These are phyloP conservation scores for Anguilla rostrata DNA, from an alignment of 2,113 vertebrate species.

Conservation along the genomic window DNA sequence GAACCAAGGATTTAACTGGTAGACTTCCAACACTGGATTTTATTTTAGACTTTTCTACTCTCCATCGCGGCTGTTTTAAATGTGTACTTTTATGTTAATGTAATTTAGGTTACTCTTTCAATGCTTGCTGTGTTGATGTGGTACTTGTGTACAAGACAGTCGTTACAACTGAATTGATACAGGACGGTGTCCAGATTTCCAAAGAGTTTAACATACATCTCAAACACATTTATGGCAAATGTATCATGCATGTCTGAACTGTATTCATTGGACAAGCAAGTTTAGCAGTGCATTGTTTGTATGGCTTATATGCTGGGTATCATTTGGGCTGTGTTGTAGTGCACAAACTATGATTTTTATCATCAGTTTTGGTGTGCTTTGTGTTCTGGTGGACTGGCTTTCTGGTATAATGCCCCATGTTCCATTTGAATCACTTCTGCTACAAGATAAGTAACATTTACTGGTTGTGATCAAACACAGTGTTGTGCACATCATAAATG, in stretches of 20 bases:
- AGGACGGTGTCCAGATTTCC: neutral
- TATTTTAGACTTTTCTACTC: neutral
- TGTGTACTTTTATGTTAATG: neutral
- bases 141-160: too few species aligned
- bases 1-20: conserved; percentile 3
- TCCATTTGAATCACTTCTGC: neutral
- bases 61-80: neutral
- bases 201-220: neutral
- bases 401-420: neutral
- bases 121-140: too few species aligned
- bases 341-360: neutral
- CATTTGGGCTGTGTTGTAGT: neutral
- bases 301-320: neutral
- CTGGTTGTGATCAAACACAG: neutral
- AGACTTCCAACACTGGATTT: neutral
- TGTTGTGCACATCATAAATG: neutral
- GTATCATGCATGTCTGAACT: neutral
- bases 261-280: neutral
- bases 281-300: neutral
- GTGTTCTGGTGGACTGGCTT: too few species aligned
- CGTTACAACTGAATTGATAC: neutral
- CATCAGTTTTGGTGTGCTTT: too few species aligned
- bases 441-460: neutral
- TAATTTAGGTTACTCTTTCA: neutral
- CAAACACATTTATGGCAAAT: neutral